Evolutionary conservation across 2,888 invertebrate species (phyloP), one percentile per base, ranked within the genome.

Genomic region (Catonia carolina): DNA sequence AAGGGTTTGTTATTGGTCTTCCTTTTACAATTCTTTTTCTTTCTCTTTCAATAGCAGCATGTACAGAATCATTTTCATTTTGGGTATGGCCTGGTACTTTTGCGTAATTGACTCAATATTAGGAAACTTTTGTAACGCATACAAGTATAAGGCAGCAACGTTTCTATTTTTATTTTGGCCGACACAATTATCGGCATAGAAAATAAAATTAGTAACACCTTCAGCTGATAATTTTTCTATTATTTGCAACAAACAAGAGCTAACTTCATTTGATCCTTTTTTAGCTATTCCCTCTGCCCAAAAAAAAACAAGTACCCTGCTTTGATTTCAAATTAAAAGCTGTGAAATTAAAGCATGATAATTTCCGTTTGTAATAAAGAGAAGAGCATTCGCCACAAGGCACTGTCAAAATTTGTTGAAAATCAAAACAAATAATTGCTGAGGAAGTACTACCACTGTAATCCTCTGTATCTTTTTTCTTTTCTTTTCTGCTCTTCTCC

Each of bases 31-130:
- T 22, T 47, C 47, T 2, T 12, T 47, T 47, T 14, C 23, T 47
- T 23, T 47, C 20, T 47, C 14, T 47, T 23, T 47, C 47, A 7
- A 47, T 18, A 20, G 47, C 22, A 22, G 47, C 47, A 47, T 47
- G 47, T 10, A 47, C 47, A 47, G 17, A 47, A 47, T n/a, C n/a
- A n/a, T n/a, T n/a, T n/a, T n/a, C n/a, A n/a, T n/a, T n/a, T n/a
- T n/a, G n/a, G n/a, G n/a, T 47, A 47, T 23, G 14, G 23, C 22
- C 18, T 22, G 23, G 14, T 37, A 37, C 15, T 37, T 37, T 15
- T 14, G n/a, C 4, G 37, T 37, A 8, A 37, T 37, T 37, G 37
- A 37, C 15, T 37, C 7, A 7, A 37, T n/a, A 8, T 2, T n/a
- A n/a, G n/a, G 7, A 37, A 37, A 37, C 15, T 2, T 37, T 15